A percentile compares a stretch with the other conserved stretches of the same genome.
phyloP scores from a whole-genome alignment of 2,797 vertebrate species.

The Pantherophis vulpinus region DNA sequence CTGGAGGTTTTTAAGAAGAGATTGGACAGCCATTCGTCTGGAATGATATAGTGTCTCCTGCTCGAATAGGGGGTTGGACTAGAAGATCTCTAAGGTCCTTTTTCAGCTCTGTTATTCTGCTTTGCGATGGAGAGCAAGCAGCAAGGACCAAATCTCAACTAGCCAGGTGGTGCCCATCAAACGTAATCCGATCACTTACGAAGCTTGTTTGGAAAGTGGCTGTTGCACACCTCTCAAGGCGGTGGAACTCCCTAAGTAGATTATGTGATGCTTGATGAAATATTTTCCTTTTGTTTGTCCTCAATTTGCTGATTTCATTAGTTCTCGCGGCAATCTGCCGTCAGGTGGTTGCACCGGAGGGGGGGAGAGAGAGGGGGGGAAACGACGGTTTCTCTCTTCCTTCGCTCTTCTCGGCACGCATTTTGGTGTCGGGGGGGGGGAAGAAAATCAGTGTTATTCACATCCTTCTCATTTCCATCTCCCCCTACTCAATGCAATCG shows the following conservation, averaged over 20 bases:
- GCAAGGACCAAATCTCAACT: too few relatives aligned
- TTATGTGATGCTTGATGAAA: background rate
- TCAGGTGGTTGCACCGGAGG: background rate
- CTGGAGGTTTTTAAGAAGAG: too few relatives aligned
- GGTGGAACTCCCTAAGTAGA: background rate
- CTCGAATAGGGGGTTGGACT: too few relatives aligned
- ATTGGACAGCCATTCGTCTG: background rate
- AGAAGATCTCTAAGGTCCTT: too few relatives aligned
- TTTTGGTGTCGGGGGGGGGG: background rate
- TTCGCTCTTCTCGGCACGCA: background rate
- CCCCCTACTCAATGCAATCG: background rate
- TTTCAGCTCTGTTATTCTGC: background rate
- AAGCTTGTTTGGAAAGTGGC: too few relatives aligned
- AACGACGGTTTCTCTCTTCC: background rate
- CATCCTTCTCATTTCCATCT: background rate
- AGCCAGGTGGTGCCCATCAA: background rate
- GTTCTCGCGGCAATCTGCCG: background rate
- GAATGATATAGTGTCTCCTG: background rate
- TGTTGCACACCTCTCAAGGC: too few relatives aligned
- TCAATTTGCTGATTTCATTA: background rate
- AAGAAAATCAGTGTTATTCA: background rate
- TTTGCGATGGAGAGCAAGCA: background rate
- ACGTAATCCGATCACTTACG: background rate
- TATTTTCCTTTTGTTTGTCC: background rate
- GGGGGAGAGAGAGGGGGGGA: rapidly evolving